These are phyloP conservation scores for Penaeus vannamei DNA, from an alignment of 1,140 invertebrate species.

Conservation along the genomic window DNA sequence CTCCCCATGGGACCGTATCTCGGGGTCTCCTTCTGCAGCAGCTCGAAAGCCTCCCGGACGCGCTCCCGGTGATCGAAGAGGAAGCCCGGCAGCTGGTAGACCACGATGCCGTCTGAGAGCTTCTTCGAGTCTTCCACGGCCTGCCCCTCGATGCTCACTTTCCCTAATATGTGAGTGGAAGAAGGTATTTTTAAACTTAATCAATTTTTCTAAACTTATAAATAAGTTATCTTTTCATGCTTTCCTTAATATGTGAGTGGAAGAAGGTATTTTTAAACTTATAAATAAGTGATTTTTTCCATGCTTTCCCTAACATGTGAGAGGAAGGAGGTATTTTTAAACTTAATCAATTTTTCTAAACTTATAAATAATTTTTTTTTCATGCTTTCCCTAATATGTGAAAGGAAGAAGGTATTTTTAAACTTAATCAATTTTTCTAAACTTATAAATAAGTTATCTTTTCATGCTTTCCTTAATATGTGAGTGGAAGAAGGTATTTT, in stretches of 20 bases:
- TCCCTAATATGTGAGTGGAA: neutral
- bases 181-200: neutral
- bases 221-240: neutral
- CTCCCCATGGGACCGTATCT: no score
- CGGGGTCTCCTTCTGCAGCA: neutral
- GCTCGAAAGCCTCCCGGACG: neutral
- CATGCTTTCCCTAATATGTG: neutral
- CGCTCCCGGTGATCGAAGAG: conserved; percentile 21
- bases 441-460: neutral
- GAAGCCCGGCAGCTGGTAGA: neutral
- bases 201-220: no score
- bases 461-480: no score
- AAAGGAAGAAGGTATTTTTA: neutral
- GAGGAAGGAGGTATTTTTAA: no score
- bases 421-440: no score
- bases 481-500: no score
- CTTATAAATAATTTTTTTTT: no score
- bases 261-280: no score
- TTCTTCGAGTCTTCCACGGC: neutral
- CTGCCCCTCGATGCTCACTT: neutral
- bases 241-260: no score
- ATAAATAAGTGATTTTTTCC: no score
- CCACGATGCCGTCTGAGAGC: neutral
- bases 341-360: no score
- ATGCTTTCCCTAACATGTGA: no score